These are phyloP conservation scores for Melipona beecheii DNA, from an alignment of 2,888 invertebrate genomes.

Conservation along the genomic window DNA sequence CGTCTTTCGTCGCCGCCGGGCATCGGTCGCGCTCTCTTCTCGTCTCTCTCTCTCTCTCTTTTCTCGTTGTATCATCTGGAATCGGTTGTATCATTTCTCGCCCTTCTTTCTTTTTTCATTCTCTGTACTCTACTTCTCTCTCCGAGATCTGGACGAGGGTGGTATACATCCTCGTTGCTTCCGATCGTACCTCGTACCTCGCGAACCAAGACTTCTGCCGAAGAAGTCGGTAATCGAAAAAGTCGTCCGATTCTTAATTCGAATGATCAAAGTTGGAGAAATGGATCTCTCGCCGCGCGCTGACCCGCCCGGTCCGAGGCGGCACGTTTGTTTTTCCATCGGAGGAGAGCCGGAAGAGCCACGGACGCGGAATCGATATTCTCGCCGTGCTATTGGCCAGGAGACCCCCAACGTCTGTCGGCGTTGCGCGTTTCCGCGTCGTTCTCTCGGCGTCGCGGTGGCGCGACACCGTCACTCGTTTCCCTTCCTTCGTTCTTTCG, in stretches of 20 bases:
- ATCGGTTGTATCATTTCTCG: conserved; percentile 4
- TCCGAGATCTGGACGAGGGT: too few relatives aligned
- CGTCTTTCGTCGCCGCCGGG: conserved; percentile 55
- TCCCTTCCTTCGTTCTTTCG: too few relatives aligned
- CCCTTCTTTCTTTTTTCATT: conserved; percentile 5
- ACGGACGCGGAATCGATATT: not conserved
- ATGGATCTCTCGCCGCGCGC: not conserved
- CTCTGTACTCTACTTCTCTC: too few relatives aligned
- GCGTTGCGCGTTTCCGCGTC: not conserved
- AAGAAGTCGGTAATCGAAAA: not conserved
- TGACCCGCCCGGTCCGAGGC: not conserved
- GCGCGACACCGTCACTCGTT: not conserved
- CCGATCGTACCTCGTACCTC: not conserved
- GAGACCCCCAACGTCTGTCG: not conserved
- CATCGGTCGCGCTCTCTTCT: conserved; percentile 30
- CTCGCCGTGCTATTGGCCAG: conserved; percentile 35
- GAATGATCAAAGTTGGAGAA: too few relatives aligned
- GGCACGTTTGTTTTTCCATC: too few relatives aligned
- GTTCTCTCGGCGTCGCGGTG: conserved; percentile 13
- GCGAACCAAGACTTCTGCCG: not conserved
- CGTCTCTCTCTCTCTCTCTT: conserved; percentile 17
- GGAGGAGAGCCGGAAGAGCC: too few relatives aligned
- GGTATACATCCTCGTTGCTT: not conserved
- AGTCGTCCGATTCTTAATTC: not conserved
- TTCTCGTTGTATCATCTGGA: not conserved